A percentile compares a stretch with the other conserved stretches of the same genome.
phyloP scores from a whole-genome alignment of 2,113 vertebrate genomes.

The Xenotilapia leptura region DNA sequence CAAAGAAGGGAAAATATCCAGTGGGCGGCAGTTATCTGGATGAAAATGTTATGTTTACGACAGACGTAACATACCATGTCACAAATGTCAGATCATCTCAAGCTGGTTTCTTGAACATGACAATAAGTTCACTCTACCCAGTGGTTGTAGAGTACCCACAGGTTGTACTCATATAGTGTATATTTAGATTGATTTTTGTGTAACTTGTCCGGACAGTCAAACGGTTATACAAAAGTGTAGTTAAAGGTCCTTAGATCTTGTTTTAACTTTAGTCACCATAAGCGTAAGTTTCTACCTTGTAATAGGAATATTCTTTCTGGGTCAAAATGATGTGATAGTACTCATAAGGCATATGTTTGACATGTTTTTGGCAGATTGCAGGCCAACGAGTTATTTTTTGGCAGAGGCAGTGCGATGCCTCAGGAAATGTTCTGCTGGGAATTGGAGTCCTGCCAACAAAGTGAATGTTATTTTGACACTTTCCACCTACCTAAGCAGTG shows the following conservation, averaged over 20 bases:
- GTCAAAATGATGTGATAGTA: neutral
- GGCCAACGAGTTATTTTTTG: neutral
- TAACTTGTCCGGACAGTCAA: neutral
- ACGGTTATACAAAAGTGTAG: neutral
- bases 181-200: neutral
- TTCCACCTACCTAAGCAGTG: neutral
- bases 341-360: neutral
- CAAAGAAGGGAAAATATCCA: rapidly evolving
- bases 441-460: neutral
- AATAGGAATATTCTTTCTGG: neutral
- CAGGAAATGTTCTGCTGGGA: neutral
- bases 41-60: neutral
- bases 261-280: neutral
- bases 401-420: neutral
- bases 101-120: neutral
- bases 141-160: neutral
- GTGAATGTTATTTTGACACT: neutral
- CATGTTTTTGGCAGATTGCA: rapidly evolving
- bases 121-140: neutral
- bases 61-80: neutral
- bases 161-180: neutral
- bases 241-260: neutral
- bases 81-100: neutral
- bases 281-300: neutral
- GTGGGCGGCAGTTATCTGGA: neutral